Percentiles rank a stretch among this genome's conserved stretches.
Conservation (phyloP, 2,888 invertebrate genomes). For the Deroplatys truncata region DNA sequence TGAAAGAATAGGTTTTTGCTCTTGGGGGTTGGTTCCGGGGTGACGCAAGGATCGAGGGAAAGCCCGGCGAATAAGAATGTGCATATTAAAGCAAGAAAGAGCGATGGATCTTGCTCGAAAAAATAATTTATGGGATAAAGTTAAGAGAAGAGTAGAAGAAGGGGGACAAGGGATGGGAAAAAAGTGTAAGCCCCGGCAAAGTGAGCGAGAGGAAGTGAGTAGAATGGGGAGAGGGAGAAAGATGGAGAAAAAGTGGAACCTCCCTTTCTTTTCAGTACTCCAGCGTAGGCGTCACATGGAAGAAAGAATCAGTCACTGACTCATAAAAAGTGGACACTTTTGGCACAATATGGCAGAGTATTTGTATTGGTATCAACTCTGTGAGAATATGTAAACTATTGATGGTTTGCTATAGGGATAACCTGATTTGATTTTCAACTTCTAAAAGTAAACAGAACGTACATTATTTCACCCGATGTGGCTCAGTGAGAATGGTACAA, state of each 20-base stretch:
- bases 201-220: constrained; percentile 11
- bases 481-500: too few species aligned
- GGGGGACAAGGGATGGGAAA: background rate
- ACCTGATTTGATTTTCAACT: too few species aligned
- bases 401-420: too few species aligned
- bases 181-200: constrained; percentile 21
- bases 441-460: too few species aligned
- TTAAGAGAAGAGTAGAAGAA: background rate
- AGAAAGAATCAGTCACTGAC: background rate
- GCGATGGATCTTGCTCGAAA: constrained; percentile 24
- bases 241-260: constrained; percentile 7
- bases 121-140: constrained; percentile 12
- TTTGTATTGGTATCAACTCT: background rate
- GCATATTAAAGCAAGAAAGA: constrained; percentile 23
- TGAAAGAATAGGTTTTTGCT: background rate
- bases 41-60: background rate
- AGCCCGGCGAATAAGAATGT: constrained; percentile 24
- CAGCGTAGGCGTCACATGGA: constrained; percentile 22
- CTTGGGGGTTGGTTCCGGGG: background rate
- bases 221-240: background rate
- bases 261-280: constrained; percentile 11
- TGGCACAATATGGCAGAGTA: background rate
- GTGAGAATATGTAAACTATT: too few species aligned
- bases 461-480: too few species aligned
- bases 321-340: background rate